Percentiles rank a stretch among this genome's conserved stretches.
phyloP scores from a whole-genome alignment of 2,888 invertebrate species.

The Volucella inanis region DNA sequence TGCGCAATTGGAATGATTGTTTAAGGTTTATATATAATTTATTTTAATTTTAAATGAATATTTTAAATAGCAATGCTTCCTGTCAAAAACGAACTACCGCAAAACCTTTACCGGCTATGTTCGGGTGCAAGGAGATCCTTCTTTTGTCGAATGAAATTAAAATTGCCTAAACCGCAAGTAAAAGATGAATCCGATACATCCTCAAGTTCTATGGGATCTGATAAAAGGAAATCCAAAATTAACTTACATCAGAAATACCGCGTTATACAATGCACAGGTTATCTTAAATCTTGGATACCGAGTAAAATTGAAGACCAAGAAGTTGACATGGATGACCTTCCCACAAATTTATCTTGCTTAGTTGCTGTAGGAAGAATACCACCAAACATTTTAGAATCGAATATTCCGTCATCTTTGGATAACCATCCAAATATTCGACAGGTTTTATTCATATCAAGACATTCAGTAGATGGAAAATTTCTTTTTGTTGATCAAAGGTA shows the following conservation, averaged over 20 bases:
- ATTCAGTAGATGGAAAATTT: slow-evolving; percentile 95
- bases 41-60: background rate
- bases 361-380: slow-evolving; percentile 93
- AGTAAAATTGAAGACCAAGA: slow-evolving; percentile 89
- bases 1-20: no score
- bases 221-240: slow-evolving; percentile 86
- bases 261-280: slow-evolving; percentile 96
- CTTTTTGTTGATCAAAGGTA: slow-evolving; percentile 96
- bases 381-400: slow-evolving; percentile 84
- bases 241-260: slow-evolving; percentile 91
- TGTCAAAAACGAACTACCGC: slow-evolving; percentile 92
- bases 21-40: no score
- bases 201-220: slow-evolving; percentile 84
- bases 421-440: slow-evolving; percentile 85
- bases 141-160: slow-evolving; percentile 96
- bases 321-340: slow-evolving; percentile 84
- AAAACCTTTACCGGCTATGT: slow-evolving; percentile 90
- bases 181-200: slow-evolving; percentile 88
- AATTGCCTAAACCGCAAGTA: slow-evolving; percentile 85
- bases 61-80: slow-evolving; percentile 91
- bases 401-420: slow-evolving; percentile 83
- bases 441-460: slow-evolving; percentile 92
- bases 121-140: slow-evolving; percentile 96
- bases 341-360: slow-evolving; percentile 91
- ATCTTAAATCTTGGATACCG: slow-evolving; percentile 95